Evolutionary conservation across 1,140 invertebrate species (phyloP), one percentile per base, ranked within the genome.

Genomic region (Heliconius nattereri): DNA sequence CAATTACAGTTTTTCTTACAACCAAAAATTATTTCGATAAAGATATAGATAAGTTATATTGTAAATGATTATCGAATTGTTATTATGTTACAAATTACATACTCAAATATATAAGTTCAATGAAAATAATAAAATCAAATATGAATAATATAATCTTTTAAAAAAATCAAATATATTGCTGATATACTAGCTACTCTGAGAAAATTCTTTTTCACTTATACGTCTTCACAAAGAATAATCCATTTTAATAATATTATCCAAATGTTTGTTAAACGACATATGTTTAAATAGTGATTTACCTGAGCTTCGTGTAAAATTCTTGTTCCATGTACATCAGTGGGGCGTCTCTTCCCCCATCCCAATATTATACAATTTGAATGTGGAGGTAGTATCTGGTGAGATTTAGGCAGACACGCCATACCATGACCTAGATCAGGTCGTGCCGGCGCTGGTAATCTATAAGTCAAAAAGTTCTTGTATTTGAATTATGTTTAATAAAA

Each of bases 251-350:
- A 52, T 20, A 52, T 52, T 20, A 52, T 54, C 20, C 23, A 11
- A 57, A 11, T 57, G 54, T 54, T 20, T 54, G 52, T 7, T 2
- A 54, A 8, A 54, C 20, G n/a, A 23, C 3, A 3, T 26, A 66
- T 29, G 23, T 13, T 3, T 37, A 54, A 76, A 76, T 71, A 0
- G 29, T 26, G 1, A 78, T 19, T 23, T 79, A 93, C 92, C 88
- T 93, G 92, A 49, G 92, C 92, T 83, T 94, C 92, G 52, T 94
- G 92, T 37, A 94, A 81, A 40, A 94, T 85, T 78, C 92, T 86
- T 2, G 92, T 93, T n/a, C 92, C 92, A 57, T 92, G 90, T 7
- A 89, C 87, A 73, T 94, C 92, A 1, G 88, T 86, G 0, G 92
- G 75, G 29, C 91, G 84, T 75, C 87, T 90, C 84, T 94, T 94